Conservation (phyloP, 2,888 invertebrate genomes). For the Cynaeus angustus region DNA sequence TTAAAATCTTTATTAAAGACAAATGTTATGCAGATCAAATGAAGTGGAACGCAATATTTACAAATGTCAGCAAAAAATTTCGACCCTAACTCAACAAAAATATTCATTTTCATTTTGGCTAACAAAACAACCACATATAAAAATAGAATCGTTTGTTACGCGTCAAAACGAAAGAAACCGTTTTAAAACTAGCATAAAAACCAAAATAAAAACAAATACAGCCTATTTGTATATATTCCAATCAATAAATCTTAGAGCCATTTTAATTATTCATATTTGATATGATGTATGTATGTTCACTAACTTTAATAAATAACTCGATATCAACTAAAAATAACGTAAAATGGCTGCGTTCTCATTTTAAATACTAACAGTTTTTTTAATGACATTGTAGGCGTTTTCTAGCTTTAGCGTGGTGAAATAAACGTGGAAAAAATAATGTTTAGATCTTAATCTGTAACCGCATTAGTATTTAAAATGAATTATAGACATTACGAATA, state of each 20-base stretch:
- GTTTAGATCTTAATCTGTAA: conserved; percentile 14
- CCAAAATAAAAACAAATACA: conserved; percentile 49
- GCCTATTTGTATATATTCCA: conserved; percentile 39
- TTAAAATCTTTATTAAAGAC: conserved; percentile 45
- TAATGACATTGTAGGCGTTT: conserved; percentile 9
- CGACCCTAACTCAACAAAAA: conserved; percentile 19
- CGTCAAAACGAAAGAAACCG: conserved; percentile 25
- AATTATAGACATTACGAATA: conserved; percentile 39
- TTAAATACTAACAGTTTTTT: conserved; percentile 57
- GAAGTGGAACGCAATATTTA: conserved; percentile 29
- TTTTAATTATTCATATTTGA: conserved; percentile 43
- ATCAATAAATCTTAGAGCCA: conserved; percentile 37
- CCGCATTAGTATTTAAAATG: conserved; percentile 47
- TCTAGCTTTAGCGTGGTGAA: not conserved
- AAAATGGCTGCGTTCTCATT: conserved; percentile 56
- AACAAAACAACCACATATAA: conserved; percentile 35
- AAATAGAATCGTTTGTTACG: conserved; percentile 40
- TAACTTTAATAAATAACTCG: conserved; percentile 38
- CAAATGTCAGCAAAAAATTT: conserved; percentile 23
- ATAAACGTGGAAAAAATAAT: conserved; percentile 19
- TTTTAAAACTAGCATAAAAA: conserved; percentile 32
- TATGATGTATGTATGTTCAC: conserved; percentile 20
- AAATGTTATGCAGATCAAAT: conserved; percentile 37
- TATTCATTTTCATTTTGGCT: conserved; percentile 45
- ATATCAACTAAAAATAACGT: conserved; percentile 52